phyloP scores from a whole-genome alignment of 2,113 vertebrate genomes.

The Dinomys branickii region DNA sequence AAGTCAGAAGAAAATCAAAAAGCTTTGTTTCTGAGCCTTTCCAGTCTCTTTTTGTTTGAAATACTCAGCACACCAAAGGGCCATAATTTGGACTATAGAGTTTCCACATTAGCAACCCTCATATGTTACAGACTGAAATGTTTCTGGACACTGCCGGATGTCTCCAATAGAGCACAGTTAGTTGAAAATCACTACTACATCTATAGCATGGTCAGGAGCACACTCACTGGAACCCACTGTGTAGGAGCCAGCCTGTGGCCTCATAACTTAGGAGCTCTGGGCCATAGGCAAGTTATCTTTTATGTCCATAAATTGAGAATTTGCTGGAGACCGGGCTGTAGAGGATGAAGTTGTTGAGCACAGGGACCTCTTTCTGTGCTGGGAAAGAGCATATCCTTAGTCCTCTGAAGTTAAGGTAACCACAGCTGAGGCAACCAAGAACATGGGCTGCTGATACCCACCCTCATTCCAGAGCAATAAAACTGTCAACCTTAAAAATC shows the following conservation, averaged over 20 bases:
- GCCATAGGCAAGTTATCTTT: neutral
- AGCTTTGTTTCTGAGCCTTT: neutral
- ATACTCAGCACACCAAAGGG: neutral
- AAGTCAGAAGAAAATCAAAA: neutral
- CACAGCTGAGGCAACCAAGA: neutral
- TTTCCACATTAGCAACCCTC: neutral
- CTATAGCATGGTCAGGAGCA: neutral
- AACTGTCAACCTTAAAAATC: neutral
- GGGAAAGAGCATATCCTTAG: neutral
- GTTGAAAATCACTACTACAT: neutral
- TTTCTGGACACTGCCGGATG: neutral
- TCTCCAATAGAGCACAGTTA: neutral
- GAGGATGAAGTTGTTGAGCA: neutral
- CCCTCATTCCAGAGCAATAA: neutral
- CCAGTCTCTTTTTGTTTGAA: neutral
- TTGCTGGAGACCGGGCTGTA: neutral
- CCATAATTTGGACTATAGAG: neutral
- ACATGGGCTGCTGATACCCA: neutral
- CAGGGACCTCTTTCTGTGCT: neutral
- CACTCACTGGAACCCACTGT: neutral
- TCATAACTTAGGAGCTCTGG: neutral
- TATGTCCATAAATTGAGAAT: neutral
- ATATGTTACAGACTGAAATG: neutral
- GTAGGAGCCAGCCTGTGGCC: neutral
- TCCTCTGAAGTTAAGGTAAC: neutral